These are phyloP conservation scores for Dinocampus coccinellae DNA, from an alignment of 2,888 invertebrate species.

Conservation along the genomic window DNA sequence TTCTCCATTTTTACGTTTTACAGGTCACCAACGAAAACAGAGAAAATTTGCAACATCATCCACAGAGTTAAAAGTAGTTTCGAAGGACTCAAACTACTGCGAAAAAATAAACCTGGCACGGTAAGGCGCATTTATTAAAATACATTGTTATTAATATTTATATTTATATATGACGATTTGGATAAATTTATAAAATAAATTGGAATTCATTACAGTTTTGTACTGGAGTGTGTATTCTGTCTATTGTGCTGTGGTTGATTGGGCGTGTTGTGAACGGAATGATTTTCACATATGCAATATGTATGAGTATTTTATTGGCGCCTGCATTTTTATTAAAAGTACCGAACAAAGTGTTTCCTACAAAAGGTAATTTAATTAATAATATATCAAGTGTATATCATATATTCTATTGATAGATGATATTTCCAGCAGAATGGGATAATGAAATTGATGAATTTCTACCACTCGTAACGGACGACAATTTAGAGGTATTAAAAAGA, in stretches of 20 bases:
- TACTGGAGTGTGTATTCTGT: constrained; percentile 55
- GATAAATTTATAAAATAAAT: neutral
- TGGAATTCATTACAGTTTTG: constrained; percentile 58
- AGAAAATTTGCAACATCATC: constrained; percentile 56
- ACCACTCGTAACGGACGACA: constrained; percentile 65
- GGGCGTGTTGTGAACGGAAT: constrained; percentile 58
- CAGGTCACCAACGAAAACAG: constrained; percentile 55
- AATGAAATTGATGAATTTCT: constrained; percentile 68
- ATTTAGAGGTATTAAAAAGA: constrained; percentile 64
- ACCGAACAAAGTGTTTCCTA: constrained; percentile 53
- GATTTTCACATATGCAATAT: constrained; percentile 58
- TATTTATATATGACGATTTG: neutral
- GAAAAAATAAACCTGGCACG: constrained; percentile 61
- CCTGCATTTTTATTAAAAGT: constrained; percentile 57
- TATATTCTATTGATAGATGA: neutral
- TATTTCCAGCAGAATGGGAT: constrained; percentile 61
- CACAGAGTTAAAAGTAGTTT: constrained; percentile 53
- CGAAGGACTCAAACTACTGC: constrained; percentile 54
- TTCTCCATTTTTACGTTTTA: constrained; percentile 35
- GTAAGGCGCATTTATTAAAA: constrained; percentile 50
- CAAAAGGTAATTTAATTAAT: constrained; percentile 57
- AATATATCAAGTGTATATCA: neutral
- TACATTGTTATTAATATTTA: neutral
- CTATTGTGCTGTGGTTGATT: constrained; percentile 61
- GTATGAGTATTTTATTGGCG: constrained; percentile 60